phyloP scores from a whole-genome alignment of 2,888 invertebrate genomes.

The Microctonus brassicae region DNA sequence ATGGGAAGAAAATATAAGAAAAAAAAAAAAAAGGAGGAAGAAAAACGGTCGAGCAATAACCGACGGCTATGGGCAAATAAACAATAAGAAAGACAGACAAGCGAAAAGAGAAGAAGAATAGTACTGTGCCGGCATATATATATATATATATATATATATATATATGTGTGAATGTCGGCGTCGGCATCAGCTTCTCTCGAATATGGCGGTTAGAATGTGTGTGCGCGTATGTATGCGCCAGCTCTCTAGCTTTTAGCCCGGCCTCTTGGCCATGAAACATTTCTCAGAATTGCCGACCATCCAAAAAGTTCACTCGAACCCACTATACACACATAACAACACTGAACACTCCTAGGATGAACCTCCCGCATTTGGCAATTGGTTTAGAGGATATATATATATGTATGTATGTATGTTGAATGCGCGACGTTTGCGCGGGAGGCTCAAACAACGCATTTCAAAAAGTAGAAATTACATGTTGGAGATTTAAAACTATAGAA shows the following conservation, averaged over 20 bases:
- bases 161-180: too few species aligned
- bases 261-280: conserved; percentile 43
- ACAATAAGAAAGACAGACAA: conserved; percentile 34
- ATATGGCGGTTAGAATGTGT: neutral
- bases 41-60: conserved; percentile 29
- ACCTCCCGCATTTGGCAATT: conserved; percentile 1
- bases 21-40: conserved; percentile 15
- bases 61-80: conserved; percentile 31
- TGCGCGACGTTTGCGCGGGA: neutral
- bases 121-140: neutral
- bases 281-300: conserved; percentile 45
- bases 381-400: neutral
- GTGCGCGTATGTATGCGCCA: neutral
- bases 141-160: too few species aligned
- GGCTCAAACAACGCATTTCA: neutral
- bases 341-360: conserved; percentile 34
- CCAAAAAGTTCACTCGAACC: conserved; percentile 15
- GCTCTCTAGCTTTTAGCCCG: conserved; percentile 34
- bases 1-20: conserved; percentile 14
- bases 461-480: neutral
- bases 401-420: neutral
- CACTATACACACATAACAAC: neutral
- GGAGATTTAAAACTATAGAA: neutral
- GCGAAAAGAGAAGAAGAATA: conserved; percentile 16
- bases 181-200: conserved; percentile 9